Conservation (phyloP, 2,797 vertebrate genomes). For the Poeciliopsis infans region DNA sequence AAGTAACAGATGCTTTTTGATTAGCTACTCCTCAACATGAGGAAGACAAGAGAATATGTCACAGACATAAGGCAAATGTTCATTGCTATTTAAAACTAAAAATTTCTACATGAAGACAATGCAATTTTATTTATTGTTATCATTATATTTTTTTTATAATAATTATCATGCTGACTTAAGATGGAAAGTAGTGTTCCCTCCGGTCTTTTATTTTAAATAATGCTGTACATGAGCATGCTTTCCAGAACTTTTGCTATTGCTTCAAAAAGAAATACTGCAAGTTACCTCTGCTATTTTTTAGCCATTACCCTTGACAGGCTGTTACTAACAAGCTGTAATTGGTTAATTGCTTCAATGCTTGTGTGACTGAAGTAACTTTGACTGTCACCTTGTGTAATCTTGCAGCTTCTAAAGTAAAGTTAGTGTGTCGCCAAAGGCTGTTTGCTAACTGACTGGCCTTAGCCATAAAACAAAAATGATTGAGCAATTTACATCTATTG, state of each 20-base stretch:
- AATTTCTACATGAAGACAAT: neutral
- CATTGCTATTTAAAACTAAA: neutral
- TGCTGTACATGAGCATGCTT: neutral
- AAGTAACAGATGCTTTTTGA: neutral
- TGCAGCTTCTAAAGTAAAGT: slow-evolving; percentile 19
- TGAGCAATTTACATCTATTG: neutral
- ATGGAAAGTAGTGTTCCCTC: neutral
- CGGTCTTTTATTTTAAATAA: neutral
- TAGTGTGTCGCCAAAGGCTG: slow-evolving; percentile 7
- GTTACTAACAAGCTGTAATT: slow-evolving; percentile 46
- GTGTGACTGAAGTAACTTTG: slow-evolving; percentile 42
- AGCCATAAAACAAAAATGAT: neutral
- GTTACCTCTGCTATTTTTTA: slow-evolving; percentile 9
- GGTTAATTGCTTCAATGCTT: slow-evolving; percentile 53
- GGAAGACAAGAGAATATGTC: neutral
- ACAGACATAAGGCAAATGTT: neutral
- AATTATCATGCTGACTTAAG: neutral
- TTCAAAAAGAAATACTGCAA: slow-evolving; percentile 7
- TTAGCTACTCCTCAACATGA: neutral
- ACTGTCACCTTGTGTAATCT: slow-evolving; percentile 45
- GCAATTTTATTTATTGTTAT: neutral
- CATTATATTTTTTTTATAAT: neutral
- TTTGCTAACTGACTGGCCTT: slow-evolving; percentile 6
- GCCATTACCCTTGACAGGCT: slow-evolving; percentile 32
- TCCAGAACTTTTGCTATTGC: neutral